These are phyloP conservation scores for Danio albolineatus DNA, from an alignment of 2,797 vertebrate species.

Conservation along the genomic window DNA sequence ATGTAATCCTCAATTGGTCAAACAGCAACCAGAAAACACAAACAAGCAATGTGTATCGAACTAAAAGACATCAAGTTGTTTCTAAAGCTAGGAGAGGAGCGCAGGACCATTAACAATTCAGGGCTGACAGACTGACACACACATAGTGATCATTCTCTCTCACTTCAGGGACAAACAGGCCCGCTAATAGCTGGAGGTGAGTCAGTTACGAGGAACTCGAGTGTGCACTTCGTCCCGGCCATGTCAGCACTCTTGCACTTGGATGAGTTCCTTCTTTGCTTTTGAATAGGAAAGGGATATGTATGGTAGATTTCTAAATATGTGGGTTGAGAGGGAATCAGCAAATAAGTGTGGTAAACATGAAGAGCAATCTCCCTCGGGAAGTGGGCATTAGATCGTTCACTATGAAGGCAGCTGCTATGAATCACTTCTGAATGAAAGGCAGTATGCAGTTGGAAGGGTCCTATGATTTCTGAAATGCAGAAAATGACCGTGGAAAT, in stretches of 20 bases:
- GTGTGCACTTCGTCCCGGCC: not conserved
- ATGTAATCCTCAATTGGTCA: slow-evolving; percentile 18
- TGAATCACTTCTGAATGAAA: not conserved
- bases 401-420: not conserved
- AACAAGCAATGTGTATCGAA: not conserved
- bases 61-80: not conserved
- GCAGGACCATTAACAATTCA: slow-evolving; percentile 1
- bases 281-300: not conserved
- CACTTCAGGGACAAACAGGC: slow-evolving; percentile 15
- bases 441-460: not conserved
- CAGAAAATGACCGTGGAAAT: too few species aligned
- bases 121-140: not conserved
- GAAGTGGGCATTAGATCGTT: not conserved
- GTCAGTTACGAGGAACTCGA: slow-evolving; percentile 45
- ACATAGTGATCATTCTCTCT: slow-evolving; percentile 35
- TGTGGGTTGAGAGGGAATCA: slow-evolving; percentile 1
- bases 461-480: too few species aligned
- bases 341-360: not conserved
- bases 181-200: not conserved
- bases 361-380: not conserved
- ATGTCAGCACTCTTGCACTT: slow-evolving; percentile 18
- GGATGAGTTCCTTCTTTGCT: not conserved
- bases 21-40: slow-evolving; percentile 1
- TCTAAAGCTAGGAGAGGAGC: not conserved
- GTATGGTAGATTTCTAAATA: slow-evolving; percentile 1